Evolutionary conservation across 1,140 invertebrate species (phyloP), one percentile per base, ranked within the genome.

Genomic region (Callitettix versicolor): DNA sequence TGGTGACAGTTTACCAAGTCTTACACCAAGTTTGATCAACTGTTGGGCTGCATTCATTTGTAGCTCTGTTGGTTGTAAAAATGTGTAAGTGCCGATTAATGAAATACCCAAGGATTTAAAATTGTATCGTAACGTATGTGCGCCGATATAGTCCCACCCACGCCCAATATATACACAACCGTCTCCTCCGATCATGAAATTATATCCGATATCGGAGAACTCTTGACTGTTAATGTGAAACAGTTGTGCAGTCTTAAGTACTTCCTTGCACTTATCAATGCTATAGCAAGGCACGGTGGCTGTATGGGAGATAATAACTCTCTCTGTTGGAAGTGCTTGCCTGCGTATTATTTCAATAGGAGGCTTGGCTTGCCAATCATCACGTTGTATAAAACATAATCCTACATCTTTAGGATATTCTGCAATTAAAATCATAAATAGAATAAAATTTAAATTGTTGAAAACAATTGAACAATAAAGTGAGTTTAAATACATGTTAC

Each of bases 191-290:
- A 85, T 74, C 22, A 82, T 55, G 63, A 86, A 86, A 64, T 78
- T 86, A 62, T 81, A 84, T 20, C 71, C 76, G 14, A 82, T 85
- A 63, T 89, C 86, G 62, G 71, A 75, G 84, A 84, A 88, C 11
- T 36, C 3, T 42, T 26, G 30, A 14, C 30, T 12, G 24, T 48
- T 18, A 5, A 48, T 48, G 14, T 56, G 54, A 18, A 36, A 22
- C 14, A 5, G 2, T 26, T 56, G 54, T 9, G 50, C 22, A 14
- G 3, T 20, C n/a, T 34, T 11, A 9, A 56, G 15, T 15, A 24
- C 7, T 12, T 41, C 2, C 7, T 17, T 17, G 21, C 54, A 56
- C 5, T 40, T 33, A n/a, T 20, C 12, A 5, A 21, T 11, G 44
- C 15, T 34, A 12, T n/a, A 5, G 21, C 44, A 49, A 21, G 2